phyloP scores from a whole-genome alignment of 2,113 vertebrate genomes.

The Elephas maximus region DNA sequence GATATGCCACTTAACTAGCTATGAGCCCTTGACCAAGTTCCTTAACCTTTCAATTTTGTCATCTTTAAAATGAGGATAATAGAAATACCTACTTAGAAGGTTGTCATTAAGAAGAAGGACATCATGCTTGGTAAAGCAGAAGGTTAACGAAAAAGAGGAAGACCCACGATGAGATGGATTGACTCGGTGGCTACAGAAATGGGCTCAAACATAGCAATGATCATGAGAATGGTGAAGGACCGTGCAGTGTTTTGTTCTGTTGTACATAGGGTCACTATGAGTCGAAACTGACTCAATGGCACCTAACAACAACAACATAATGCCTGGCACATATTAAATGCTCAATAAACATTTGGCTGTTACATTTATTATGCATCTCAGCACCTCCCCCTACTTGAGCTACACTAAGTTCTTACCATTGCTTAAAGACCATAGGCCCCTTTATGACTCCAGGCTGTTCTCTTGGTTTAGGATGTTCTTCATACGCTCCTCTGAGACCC shows the following conservation, averaged over 20 bases:
- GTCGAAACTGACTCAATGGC: neutral
- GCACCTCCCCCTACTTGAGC: neutral
- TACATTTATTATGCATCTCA: neutral
- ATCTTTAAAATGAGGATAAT: slow-evolving; percentile 9
- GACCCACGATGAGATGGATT: too few species aligned
- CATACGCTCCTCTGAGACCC: neutral
- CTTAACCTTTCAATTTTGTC: neutral
- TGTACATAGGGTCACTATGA: neutral
- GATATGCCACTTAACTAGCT: neutral
- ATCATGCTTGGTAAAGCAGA: too few species aligned
- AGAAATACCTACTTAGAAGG: slow-evolving; percentile 10
- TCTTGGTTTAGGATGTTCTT: neutral
- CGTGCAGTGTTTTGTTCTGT: too few species aligned
- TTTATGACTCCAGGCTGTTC: neutral
- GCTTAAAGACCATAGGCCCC: neutral
- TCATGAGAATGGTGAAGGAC: too few species aligned
- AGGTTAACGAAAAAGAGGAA: too few species aligned
- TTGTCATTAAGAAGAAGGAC: neutral
- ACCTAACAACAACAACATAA: neutral
- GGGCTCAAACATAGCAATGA: too few species aligned
- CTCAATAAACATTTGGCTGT: neutral
- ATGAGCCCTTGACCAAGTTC: neutral
- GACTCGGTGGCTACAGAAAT: too few species aligned
- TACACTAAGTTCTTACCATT: neutral
- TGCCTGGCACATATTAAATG: neutral